Conservation (phyloP, 2,113 vertebrate species). For the Protomyctophum bolini region DNA sequence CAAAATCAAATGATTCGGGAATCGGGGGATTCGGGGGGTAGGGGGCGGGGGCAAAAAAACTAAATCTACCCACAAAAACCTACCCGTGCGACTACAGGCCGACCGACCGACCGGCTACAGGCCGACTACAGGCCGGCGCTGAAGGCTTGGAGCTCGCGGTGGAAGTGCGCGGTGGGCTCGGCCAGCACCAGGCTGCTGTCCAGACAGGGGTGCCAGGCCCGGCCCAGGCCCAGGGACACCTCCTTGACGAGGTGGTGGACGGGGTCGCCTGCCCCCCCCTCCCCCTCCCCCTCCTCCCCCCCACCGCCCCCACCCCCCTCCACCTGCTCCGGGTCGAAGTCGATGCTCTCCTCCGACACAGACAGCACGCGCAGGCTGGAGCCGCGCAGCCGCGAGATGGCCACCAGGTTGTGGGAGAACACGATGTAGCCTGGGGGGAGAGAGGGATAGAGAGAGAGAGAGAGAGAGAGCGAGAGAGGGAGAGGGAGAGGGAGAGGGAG, state of each 20-base stretch:
- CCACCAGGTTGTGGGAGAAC: conserved; percentile 98
- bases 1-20: too few species aligned
- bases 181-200: conserved; percentile 92
- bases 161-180: conserved; percentile 96
- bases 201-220: conserved; percentile 92
- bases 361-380: conserved; percentile 91
- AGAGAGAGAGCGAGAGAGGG: neutral
- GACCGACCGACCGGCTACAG: conserved; percentile 46
- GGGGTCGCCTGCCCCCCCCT: conserved; percentile 76
- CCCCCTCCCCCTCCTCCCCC: too few species aligned
- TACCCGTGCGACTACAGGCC: neutral
- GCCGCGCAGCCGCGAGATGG: conserved; percentile 95
- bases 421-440: conserved; percentile 88
- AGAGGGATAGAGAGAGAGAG: neutral
- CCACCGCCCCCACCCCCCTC: conserved; percentile 73
- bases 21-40: too few species aligned
- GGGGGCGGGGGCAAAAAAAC: too few species aligned
- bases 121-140: conserved; percentile 90
- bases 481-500: too few species aligned
- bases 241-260: conserved; percentile 96
- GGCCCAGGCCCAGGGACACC: conserved; percentile 92
- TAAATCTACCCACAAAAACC: too few species aligned
- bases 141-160: conserved; percentile 96
- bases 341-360: conserved; percentile 97
- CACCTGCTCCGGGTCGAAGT: conserved; percentile 95